Evolutionary conservation across 2,113 vertebrate genomes (phyloP).

Genomic region (Pollimyrus isidori): DNA sequence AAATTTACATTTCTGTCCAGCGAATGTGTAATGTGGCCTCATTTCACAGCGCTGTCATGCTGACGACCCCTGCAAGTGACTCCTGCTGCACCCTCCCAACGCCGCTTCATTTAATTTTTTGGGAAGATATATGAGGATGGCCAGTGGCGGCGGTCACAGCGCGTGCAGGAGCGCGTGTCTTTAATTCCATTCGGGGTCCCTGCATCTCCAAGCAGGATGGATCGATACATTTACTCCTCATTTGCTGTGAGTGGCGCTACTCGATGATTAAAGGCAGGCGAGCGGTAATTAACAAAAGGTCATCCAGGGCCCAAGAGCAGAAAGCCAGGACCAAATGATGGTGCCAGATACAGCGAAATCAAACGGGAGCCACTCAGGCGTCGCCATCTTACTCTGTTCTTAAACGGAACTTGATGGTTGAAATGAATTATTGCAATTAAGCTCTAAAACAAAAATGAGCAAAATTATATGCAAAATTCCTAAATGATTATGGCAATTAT

Average conservation of each 20-base stretch:
- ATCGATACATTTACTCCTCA: slow-evolving; percentile 36
- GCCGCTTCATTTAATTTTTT: slow-evolving; percentile 44
- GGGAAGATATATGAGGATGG: slow-evolving; percentile 42
- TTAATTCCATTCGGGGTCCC: slow-evolving; percentile 49
- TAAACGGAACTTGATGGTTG: background rate
- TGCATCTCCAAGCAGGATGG: slow-evolving; percentile 52
- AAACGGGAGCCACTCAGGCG: background rate
- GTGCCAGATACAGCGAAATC: background rate
- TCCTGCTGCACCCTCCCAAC: background rate
- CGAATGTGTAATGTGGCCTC: background rate
- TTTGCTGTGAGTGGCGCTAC: slow-evolving; percentile 54
- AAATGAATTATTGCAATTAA: background rate
- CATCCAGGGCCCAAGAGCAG: slow-evolving; percentile 62
- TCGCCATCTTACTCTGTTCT: background rate
- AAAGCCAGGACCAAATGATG: slow-evolving; percentile 44
- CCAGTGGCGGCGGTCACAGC: slow-evolving; percentile 34
- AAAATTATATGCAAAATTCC: background rate
- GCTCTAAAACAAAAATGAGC: background rate
- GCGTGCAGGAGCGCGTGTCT: slow-evolving; percentile 54
- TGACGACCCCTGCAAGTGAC: slow-evolving; percentile 10
- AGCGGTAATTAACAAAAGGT: slow-evolving; percentile 69
- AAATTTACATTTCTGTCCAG: background rate
- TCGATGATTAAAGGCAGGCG: slow-evolving; percentile 61
- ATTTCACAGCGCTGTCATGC: slow-evolving; percentile 23
- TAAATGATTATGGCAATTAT: background rate